Conservation (phyloP, 2,113 vertebrate species). For the Megaptera novaeangliae region DNA sequence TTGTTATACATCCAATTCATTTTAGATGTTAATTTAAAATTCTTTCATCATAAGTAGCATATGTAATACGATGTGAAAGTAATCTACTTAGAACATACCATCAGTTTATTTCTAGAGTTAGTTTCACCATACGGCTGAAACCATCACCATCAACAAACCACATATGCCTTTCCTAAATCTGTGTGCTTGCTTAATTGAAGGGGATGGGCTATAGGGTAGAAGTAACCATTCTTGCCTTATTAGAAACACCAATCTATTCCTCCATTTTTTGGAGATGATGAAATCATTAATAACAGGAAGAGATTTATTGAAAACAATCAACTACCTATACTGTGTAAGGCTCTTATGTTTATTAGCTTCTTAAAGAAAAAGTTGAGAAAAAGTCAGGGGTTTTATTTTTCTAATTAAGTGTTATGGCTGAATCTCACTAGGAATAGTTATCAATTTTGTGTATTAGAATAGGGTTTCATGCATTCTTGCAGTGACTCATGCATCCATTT, state of each 20-base stretch:
- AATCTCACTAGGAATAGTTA: not conserved
- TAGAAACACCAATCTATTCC: not conserved
- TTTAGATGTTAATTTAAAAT: not conserved
- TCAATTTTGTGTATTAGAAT: not conserved
- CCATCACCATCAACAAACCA: not conserved
- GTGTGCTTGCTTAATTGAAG: not conserved
- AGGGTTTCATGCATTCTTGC: not conserved
- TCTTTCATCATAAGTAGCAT: not conserved
- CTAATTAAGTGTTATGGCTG: not conserved
- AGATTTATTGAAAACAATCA: not conserved
- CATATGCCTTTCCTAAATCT: not conserved
- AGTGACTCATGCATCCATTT: not conserved
- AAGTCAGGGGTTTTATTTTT: not conserved
- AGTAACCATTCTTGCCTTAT: not conserved
- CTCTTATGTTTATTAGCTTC: not conserved
- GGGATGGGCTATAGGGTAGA: fast-evolving
- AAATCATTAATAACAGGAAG: not conserved
- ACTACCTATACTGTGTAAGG: fast-evolving
- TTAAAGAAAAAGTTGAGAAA: not conserved
- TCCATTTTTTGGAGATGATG: not conserved
- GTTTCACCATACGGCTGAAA: too few relatives aligned
- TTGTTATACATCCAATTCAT: not conserved
- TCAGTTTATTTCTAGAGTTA: not conserved
- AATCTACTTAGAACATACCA: not conserved
- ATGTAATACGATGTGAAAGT: not conserved